Conservation (phyloP, 2,888 invertebrate species). For the Cartodere bifasciata region DNA sequence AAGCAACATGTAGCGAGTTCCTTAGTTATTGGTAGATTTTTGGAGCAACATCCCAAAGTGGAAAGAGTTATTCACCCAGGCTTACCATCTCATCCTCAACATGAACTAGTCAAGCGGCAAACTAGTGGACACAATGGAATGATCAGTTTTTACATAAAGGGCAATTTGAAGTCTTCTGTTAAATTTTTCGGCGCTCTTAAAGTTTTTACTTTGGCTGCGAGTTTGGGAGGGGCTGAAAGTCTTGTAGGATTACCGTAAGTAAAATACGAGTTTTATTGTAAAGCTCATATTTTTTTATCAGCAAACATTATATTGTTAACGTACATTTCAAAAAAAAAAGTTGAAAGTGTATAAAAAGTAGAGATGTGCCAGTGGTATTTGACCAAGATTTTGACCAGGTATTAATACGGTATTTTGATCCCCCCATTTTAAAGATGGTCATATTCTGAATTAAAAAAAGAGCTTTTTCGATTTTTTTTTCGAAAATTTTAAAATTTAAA, state of each 20-base stretch:
- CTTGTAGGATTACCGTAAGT: slow-evolving; percentile 82
- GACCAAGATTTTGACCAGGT: too few relatives aligned
- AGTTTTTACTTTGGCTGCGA: slow-evolving; percentile 74
- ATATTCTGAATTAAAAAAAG: too few relatives aligned
- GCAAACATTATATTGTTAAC: too few relatives aligned
- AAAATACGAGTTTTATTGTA: too few relatives aligned
- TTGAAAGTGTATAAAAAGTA: too few relatives aligned
- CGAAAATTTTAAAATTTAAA: too few relatives aligned
- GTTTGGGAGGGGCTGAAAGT: slow-evolving; percentile 85
- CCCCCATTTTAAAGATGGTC: too few relatives aligned
- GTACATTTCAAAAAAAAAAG: too few relatives aligned
- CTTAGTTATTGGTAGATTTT: slow-evolving; percentile 59
- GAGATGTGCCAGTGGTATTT: too few relatives aligned
- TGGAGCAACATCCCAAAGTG: slow-evolving; percentile 63
- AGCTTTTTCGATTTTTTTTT: too few relatives aligned
- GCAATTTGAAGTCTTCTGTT: slow-evolving; percentile 53
- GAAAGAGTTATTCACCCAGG: slow-evolving; percentile 69
- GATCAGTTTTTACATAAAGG: slow-evolving; percentile 72
- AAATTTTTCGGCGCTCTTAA: slow-evolving; percentile 60
- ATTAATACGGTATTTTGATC: too few relatives aligned
- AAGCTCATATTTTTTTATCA: too few relatives aligned
- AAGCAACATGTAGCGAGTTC: slow-evolving; percentile 68
- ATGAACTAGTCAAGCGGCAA: slow-evolving; percentile 63
- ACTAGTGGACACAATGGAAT: slow-evolving; percentile 79
- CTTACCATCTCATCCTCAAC: slow-evolving; percentile 70